Conservation (phyloP, 2,113 vertebrate species). For the Pipra filicauda region DNA sequence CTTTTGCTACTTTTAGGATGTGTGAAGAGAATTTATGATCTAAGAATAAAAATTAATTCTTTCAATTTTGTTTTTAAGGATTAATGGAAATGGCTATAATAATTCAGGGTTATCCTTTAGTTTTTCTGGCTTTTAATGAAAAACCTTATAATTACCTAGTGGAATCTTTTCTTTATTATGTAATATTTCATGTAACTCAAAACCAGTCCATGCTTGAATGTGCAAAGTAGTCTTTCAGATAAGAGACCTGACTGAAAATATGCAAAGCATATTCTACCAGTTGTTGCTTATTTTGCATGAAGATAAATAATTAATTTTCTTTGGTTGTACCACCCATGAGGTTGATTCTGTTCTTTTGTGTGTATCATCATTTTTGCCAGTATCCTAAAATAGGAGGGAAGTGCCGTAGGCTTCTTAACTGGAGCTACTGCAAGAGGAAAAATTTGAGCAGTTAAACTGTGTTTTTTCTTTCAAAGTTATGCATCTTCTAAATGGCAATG, state of each 20-base stretch:
- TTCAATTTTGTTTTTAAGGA: slow-evolving; percentile 1
- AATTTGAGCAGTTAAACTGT: neutral
- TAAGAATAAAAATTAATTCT: neutral
- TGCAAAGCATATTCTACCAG: neutral
- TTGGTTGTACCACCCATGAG: neutral
- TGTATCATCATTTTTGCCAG: neutral
- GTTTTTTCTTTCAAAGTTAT: neutral
- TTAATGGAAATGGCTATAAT: neutral
- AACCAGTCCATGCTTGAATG: neutral
- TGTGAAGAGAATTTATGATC: neutral
- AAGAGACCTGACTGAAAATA: neutral
- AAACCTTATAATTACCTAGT: neutral
- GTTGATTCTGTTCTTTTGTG: neutral
- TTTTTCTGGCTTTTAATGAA: slow-evolving; percentile 3
- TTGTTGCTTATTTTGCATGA: neutral
- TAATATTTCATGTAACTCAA: neutral
- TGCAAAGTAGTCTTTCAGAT: neutral
- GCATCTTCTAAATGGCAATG: neutral
- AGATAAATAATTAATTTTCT: neutral
- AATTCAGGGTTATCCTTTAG: neutral
- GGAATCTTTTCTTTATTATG: neutral
- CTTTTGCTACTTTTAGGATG: neutral
- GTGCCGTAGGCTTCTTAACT: neutral
- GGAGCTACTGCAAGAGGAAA: neutral
- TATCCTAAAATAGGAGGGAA: neutral